Percentiles rank a stretch among this genome's conserved stretches.
Conservation (phyloP, 2,113 vertebrate genomes). For the Muntiacus reevesi region DNA sequence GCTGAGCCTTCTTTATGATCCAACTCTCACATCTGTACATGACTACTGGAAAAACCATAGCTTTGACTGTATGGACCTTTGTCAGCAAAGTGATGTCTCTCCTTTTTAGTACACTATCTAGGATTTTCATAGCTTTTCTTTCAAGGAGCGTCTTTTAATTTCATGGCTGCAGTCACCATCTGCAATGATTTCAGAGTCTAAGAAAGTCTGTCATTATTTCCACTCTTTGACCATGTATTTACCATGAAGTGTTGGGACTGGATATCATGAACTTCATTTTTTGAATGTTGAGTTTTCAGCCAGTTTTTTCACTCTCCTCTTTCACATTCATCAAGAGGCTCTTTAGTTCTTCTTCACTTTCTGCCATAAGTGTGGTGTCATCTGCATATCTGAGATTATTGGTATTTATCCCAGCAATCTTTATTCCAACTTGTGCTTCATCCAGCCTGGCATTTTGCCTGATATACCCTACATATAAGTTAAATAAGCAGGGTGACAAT, state of each 20-base stretch:
- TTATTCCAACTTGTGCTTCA: neutral
- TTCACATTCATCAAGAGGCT: neutral
- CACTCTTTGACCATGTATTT: neutral
- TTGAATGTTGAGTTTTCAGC: neutral
- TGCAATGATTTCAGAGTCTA: neutral
- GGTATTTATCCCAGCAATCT: neutral
- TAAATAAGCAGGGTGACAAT: neutral
- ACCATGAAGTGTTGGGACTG: neutral
- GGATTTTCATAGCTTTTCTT: neutral
- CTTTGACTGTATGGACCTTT: neutral
- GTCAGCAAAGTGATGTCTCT: neutral
- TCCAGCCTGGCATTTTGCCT: neutral
- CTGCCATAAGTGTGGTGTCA: neutral
- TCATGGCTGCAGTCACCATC: neutral
- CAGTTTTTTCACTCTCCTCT: neutral
- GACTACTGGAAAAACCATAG: neutral
- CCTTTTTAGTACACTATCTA: neutral
- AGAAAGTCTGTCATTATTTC: neutral
- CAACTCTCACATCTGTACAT: neutral
- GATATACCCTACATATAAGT: neutral
- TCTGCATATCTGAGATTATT: neutral
- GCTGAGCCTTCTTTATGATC: neutral
- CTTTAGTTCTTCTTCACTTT: neutral
- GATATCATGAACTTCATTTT: neutral
- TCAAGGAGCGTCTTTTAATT: neutral